phyloP scores from a whole-genome alignment of 2,797 vertebrate species.

The Mormyrus hasselquistii region DNA sequence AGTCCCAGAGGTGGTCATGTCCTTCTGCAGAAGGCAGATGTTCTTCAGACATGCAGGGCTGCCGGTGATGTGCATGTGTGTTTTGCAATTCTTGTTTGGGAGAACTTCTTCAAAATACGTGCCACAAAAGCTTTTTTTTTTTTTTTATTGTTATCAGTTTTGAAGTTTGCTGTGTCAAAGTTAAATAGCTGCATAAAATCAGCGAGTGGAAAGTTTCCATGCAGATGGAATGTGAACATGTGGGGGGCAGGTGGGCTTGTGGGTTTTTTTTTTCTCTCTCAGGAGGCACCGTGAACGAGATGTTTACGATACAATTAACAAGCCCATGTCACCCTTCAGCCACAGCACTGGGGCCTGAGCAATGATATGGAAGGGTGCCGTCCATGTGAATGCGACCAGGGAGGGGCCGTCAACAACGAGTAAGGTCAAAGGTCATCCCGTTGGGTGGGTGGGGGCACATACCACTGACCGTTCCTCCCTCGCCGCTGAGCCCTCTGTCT shows the following conservation, averaged over 20 bases:
- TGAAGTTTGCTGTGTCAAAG: neutral
- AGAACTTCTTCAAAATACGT: neutral
- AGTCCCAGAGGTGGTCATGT: neutral
- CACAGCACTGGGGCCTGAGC: constrained; percentile 92
- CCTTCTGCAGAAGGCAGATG: neutral
- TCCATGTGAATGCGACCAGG: constrained; percentile 85
- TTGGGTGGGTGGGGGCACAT: neutral
- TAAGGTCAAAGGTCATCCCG: constrained; percentile 56
- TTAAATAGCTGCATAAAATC: neutral
- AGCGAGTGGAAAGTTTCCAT: constrained; percentile 4
- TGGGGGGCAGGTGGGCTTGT: neutral
- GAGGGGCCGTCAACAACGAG: constrained; percentile 84
- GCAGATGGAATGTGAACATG: neutral
- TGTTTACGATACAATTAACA: neutral
- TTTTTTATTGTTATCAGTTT: neutral
- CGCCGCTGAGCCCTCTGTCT: neutral
- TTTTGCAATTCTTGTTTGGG: neutral
- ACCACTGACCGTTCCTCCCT: neutral
- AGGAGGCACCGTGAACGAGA: neutral
- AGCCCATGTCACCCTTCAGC: constrained; percentile 52
- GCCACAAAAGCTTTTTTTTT: neutral
- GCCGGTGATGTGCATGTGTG: neutral
- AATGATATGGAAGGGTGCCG: constrained; percentile 92
- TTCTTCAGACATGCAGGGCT: neutral
- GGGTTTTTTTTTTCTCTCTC: neutral